A percentile compares a stretch with the other conserved stretches of the same genome.
Evolutionary conservation across 1,140 invertebrate genomes (phyloP).

Genomic region (Brachionus koreanus): DNA sequence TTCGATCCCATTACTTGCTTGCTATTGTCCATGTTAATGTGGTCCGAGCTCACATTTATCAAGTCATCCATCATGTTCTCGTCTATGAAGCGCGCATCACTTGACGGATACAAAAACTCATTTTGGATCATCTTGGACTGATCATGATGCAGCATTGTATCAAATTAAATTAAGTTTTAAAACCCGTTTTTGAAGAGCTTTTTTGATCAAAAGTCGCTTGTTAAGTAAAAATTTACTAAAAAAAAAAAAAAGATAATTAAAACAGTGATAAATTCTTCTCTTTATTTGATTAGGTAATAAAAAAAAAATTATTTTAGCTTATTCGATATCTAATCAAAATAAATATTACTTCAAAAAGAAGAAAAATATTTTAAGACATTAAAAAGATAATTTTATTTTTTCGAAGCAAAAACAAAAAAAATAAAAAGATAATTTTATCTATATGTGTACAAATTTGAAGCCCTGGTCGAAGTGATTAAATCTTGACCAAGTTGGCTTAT

Average conservation of each 20-base stretch:
- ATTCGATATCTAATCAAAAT: slow-evolving; percentile 15
- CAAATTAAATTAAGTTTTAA: neutral
- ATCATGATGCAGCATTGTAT: slow-evolving; percentile 35
- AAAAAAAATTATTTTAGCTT: neutral
- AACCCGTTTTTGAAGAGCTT: neutral
- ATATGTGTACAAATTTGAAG: slow-evolving; percentile 30
- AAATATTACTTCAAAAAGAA: neutral
- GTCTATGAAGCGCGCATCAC: neutral
- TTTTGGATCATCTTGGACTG: neutral
- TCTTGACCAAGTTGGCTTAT: neutral
- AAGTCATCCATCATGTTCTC: neutral
- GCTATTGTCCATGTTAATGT: neutral
- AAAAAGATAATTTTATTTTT: slow-evolving; percentile 9
- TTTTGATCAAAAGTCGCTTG: neutral
- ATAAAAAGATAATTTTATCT: neutral
- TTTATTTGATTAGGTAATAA: slow-evolving; percentile 28
- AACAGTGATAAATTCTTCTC: slow-evolving; percentile 7
- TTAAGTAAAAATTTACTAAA: neutral
- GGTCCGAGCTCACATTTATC: neutral
- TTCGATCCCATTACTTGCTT: neutral
- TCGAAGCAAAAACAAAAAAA: neutral
- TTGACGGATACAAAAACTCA: neutral
- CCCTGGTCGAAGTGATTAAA: slow-evolving; percentile 22
- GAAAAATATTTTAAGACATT: slow-evolving; percentile 19
- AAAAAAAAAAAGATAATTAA: neutral